Conservation (phyloP, 2,888 invertebrate genomes). For the Mythimna lalbum region DNA sequence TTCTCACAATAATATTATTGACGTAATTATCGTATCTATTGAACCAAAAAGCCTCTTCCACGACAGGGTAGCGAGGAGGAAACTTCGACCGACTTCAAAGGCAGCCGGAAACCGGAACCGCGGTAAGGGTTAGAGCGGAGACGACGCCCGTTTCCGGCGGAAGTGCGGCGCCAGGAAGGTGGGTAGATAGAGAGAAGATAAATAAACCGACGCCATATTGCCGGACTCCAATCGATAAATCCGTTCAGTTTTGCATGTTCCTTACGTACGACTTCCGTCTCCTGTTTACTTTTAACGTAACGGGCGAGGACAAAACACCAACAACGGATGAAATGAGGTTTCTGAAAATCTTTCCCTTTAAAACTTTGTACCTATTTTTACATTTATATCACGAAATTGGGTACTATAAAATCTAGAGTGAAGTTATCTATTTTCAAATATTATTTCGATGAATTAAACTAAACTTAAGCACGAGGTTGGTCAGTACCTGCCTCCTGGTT, state of each 20-base stretch:
- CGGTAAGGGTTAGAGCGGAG: slow-evolving; percentile 90
- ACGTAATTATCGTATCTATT: slow-evolving; percentile 68
- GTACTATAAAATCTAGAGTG: too few relatives aligned
- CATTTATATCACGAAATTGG: neutral
- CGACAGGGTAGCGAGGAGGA: slow-evolving; percentile 77
- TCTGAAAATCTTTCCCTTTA: slow-evolving; percentile 22
- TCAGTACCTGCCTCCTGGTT: neutral
- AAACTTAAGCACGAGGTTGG: too few relatives aligned
- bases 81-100: slow-evolving; percentile 85
- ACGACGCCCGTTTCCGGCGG: slow-evolving; percentile 89
- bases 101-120: slow-evolving; percentile 88
- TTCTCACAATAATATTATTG: slow-evolving; percentile 40
- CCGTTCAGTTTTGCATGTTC: slow-evolving; percentile 87
- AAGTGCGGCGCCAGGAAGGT: slow-evolving; percentile 89
- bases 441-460: neutral
- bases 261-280: slow-evolving; percentile 86
- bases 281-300: slow-evolving; percentile 81
- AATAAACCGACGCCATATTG: slow-evolving; percentile 88
- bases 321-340: slow-evolving; percentile 27
- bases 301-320: slow-evolving; percentile 30
- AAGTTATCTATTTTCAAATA: neutral
- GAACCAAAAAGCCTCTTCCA: slow-evolving; percentile 75
- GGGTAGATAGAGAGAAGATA: slow-evolving; percentile 83
- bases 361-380: slow-evolving; percentile 2
- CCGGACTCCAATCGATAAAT: slow-evolving; percentile 88